These are phyloP conservation scores for Sebastolobus alascanus DNA, from an alignment of 2,797 vertebrate genomes.

Conservation along the genomic window DNA sequence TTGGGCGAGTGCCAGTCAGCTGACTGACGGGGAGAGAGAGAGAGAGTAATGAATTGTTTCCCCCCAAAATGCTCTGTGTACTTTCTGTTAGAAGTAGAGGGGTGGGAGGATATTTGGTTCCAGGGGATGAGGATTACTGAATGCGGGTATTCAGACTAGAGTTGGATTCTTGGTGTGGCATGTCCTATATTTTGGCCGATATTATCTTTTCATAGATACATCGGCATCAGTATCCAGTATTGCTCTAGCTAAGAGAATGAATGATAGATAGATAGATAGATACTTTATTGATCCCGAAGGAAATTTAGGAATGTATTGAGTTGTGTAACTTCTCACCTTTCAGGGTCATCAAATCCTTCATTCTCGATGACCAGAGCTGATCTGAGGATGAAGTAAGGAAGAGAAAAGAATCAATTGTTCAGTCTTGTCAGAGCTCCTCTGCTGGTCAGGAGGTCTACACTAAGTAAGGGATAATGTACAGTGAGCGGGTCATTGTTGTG, in stretches of 20 bases:
- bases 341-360: conserved; percentile 84
- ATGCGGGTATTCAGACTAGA: neutral
- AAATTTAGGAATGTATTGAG: neutral
- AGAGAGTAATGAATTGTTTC: neutral
- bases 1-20: neutral
- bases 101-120: neutral
- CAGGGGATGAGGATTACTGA: neutral
- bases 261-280: too few relatives aligned
- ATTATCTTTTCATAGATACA: neutral
- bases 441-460: neutral
- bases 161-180: too few relatives aligned
- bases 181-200: neutral
- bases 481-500: too few relatives aligned
- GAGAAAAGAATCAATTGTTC: neutral
- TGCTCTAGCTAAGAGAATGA: neutral
- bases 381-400: conserved; percentile 70
- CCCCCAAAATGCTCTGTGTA: neutral
- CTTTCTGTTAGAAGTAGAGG: neutral
- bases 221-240: neutral
- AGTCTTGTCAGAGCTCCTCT: neutral
- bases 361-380: conserved; percentile 87
- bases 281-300: too few relatives aligned
- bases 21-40: conserved; percentile 11
- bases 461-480: too few relatives aligned
- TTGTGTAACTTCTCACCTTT: conserved; percentile 68